Percentiles rank a stretch among this genome's conserved stretches.
These are phyloP conservation scores for Myodes glareolus DNA, from an alignment of 2,113 vertebrate genomes.

Conservation along the genomic window DNA sequence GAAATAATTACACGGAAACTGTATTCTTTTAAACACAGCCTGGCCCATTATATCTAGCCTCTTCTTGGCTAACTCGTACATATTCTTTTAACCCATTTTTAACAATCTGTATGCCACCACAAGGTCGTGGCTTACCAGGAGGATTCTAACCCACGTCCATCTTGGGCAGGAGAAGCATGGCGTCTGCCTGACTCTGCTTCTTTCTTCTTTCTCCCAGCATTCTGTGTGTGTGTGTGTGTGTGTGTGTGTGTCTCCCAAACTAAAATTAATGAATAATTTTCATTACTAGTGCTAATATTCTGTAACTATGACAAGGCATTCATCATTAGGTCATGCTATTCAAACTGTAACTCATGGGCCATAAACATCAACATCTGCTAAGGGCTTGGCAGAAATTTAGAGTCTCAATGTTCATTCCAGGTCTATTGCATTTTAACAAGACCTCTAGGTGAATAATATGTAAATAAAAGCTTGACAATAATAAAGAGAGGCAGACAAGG, in stretches of 20 bases:
- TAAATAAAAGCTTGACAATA: conserved; percentile 7
- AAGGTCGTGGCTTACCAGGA: no score
- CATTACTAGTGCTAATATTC: not conserved
- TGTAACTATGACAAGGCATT: not conserved
- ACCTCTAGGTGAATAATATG: not conserved
- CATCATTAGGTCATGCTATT: not conserved
- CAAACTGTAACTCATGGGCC: not conserved
- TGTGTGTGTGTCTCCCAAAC: not conserved
- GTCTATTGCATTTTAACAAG: not conserved
- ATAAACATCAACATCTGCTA: not conserved
- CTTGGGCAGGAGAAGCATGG: no score
- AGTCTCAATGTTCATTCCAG: not conserved
- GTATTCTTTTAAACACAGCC: no score
- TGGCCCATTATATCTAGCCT: no score
- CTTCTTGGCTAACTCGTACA: no score
- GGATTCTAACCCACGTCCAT: no score
- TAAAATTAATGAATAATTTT: not conserved
- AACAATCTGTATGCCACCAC: no score
- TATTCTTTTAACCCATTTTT: no score
- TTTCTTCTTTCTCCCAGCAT: no score
- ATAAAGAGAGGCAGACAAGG: not conserved
- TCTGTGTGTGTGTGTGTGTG: no score
- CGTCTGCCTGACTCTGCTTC: no score
- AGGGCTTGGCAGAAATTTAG: not conserved
- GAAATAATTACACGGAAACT: no score